Base-by-base conservation (phyloP, 2,113 vertebrate genomes). In the Ranitomeya imitator region DNA sequence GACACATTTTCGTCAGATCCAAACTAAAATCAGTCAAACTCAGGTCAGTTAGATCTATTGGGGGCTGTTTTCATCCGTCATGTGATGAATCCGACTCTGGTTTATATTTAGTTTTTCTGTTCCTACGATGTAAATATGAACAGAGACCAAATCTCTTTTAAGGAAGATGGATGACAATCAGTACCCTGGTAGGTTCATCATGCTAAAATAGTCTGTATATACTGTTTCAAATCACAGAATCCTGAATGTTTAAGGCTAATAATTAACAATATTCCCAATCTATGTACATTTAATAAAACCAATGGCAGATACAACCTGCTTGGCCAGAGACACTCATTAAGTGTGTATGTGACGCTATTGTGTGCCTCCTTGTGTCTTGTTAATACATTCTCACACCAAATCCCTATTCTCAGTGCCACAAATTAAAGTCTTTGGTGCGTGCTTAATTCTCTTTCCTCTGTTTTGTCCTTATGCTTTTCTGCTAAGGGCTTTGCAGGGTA, bases 401-500 rank as follows among this genome's bases (percentile, higher is more conserved):
- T 85, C 87, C 87, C 74, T 63, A 79, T 89, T 82, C 82, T 84
- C 82, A 8, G 26, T 77, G 65, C 85, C 88, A 88, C 79, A 89
- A 89, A 89, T 89, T 54, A 45, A 90, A 85, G 81, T 84, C 87
- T 92, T 90, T 90, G 91, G 88, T 91, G 90, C 89, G 89, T 79
- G 79, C 63, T 91, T 82, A 83, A 80, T 90, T 91, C 91, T 90
- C 91, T 90, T 65, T 89, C 76, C 89, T 90, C 90, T 83, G 80
- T 88, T 84, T 7, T 69, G 13, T 18, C 83, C 79, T 54, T 79
- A 18, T 88, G 60, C 83, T 83, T 90, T 90, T 88, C 88, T 88
- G 63, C 74, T 67, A 74, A 90, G 86, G 86, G 90, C 90, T 91
- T 92, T 92, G 79, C 88, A 51, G 89, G 86, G 89, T 60, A 67